Evolutionary conservation across 2,797 vertebrate species (phyloP).

Genomic region (Anomalospiza imberbis): DNA sequence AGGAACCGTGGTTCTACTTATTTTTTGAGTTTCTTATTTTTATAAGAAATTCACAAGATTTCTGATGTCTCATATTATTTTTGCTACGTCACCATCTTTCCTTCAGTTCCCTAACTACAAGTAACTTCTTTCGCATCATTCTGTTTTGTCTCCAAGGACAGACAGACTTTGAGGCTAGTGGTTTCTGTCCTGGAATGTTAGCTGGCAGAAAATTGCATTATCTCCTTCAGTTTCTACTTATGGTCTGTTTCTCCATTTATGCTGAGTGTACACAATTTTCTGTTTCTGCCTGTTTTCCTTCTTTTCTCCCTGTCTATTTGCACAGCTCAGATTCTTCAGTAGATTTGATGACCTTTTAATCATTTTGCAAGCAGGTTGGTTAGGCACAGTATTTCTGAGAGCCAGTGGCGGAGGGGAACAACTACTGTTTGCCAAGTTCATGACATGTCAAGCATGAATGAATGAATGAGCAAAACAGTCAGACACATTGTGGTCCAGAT

Average conservation of each 20-base stretch:
- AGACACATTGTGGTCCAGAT: background rate
- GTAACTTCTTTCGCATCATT: background rate
- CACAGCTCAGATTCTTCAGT: background rate
- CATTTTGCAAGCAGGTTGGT: background rate
- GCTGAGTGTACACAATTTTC: background rate
- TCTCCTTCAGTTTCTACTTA: background rate
- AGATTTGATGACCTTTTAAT: conserved; percentile 3
- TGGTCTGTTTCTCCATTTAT: background rate
- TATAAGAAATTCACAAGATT: background rate
- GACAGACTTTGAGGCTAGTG: background rate
- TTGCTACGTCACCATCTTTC: background rate
- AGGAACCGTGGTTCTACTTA: background rate
- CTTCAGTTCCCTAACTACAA: background rate
- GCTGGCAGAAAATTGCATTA: conserved; percentile 2
- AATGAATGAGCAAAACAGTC: background rate
- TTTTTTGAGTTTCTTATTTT: background rate
- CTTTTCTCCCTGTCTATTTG: background rate
- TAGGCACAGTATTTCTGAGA: background rate
- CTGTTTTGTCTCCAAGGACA: background rate
- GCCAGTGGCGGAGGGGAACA: background rate
- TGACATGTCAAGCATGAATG: background rate
- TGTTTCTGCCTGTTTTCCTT: background rate
- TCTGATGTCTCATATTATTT: background rate
- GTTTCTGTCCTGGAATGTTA: background rate
- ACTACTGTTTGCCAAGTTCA: background rate